phyloP scores from a whole-genome alignment of 2,797 vertebrate genomes.

The Helarctos malayanus region DNA sequence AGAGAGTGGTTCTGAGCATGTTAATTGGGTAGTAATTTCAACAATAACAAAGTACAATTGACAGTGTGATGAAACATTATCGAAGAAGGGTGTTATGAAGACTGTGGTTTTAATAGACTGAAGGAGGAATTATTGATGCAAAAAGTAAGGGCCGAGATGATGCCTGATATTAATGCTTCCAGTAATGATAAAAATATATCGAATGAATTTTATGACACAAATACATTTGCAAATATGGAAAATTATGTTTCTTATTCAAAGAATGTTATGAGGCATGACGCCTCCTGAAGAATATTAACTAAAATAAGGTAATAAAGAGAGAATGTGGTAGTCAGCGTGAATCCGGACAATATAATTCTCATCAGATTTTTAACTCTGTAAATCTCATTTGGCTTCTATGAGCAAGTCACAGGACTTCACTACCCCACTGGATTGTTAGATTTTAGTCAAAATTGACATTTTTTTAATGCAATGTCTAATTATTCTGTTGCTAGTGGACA shows the following conservation, averaged over 20 bases:
- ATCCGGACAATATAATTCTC: neutral
- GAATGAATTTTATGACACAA: constrained; percentile 74
- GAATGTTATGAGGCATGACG: constrained; percentile 64
- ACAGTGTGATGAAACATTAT: constrained; percentile 2
- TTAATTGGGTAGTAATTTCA: constrained; percentile 27
- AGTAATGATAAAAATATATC: constrained; percentile 71
- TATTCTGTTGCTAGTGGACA: neutral
- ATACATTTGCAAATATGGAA: constrained; percentile 68
- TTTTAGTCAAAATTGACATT: neutral
- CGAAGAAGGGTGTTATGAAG: neutral
- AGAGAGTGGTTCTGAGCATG: neutral
- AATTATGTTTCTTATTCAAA: constrained; percentile 68
- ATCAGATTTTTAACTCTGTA: constrained; percentile 6
- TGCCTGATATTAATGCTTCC: constrained; percentile 50
- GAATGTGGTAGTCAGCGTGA: neutral
- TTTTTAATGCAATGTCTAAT: neutral
- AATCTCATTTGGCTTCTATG: neutral
- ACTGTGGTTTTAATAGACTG: neutral
- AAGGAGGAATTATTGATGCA: constrained; percentile 36
- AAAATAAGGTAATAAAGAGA: constrained; percentile 70
- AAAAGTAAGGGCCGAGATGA: constrained; percentile 33
- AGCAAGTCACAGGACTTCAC: neutral
- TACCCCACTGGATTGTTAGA: neutral
- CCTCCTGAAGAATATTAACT: constrained; percentile 54
- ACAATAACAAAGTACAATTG: constrained; percentile 31